Evolutionary conservation across 2,888 invertebrate species (phyloP), one percentile per base, ranked within the genome.

Genomic region (Erebia ligea): DNA sequence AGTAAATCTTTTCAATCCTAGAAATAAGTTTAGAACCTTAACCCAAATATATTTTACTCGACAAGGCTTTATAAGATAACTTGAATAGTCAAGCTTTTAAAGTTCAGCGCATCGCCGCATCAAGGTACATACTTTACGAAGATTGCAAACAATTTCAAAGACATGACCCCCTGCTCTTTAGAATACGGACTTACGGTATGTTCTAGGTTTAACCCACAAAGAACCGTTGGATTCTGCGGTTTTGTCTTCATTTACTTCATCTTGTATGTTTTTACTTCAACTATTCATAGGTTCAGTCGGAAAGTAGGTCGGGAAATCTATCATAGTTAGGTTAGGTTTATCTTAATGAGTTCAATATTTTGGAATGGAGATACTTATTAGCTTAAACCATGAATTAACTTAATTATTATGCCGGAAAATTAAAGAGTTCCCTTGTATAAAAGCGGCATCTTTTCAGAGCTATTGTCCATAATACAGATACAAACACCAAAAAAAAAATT

Each of bases 101-200:
- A 63, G 63, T 68, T 71, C 63, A 68, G 34, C 58, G 45, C 52
- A 63, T 63, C 63, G 56, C 13, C 13, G 21, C 45, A 62, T 21
- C 62, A 45, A 62, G 25, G 54, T 54, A 54, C n/a, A 50, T 40
- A 59, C 45, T 61, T 65, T 45, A 69, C 48, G 21, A 56, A 54
- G 48, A 66, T 69, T 71, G 64, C 64, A 34, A 65, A 71, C 59
- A 50, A 65, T 69, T 65, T 66, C 69, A 65, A 69, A 64, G 64
- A 69, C 21, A 65, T 54, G 69, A 69, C 67, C 70, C 65, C 56
- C 61, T 52, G 64, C 58, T 68, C 65, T 66, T 66, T 56, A 21
- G 21, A 56, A 21, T 15, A 66, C 56, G 15, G 56, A 66, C 66
- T 66, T 66, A 56, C 56, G 66, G 42, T 62, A 62, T 62, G 21